Conservation (phyloP, 2,113 vertebrate genomes). For the Athene noctua region DNA sequence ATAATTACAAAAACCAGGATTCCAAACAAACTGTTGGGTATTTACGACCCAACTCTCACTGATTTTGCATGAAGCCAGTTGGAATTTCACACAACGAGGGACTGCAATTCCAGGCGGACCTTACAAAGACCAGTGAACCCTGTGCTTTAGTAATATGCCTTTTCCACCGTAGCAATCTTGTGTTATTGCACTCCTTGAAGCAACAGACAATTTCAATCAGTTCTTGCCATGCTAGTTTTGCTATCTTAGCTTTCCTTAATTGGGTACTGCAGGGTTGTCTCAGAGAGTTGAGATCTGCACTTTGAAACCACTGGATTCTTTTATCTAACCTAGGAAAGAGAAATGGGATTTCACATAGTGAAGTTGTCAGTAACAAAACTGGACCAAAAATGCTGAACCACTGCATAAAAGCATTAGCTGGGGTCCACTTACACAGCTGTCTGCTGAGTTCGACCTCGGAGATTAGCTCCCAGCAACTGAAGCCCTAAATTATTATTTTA, state of each 20-base stretch:
- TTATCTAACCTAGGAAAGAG: background rate
- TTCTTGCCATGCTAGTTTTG: background rate
- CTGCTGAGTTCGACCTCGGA: background rate
- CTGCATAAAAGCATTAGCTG: background rate
- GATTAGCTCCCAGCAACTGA: background rate
- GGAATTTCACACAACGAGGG: background rate
- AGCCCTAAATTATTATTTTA: constrained; percentile 5
- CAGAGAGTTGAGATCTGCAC: background rate
- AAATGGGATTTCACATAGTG: constrained; percentile 6
- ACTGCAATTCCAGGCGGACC: background rate
- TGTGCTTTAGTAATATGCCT: background rate
- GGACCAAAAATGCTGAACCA: background rate
- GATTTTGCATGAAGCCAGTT: background rate
- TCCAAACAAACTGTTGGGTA: background rate
- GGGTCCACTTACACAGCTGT: background rate
- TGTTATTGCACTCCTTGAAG: background rate
- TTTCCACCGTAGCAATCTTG: background rate
- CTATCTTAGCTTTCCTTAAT: background rate
- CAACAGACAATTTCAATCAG: background rate
- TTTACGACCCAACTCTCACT: background rate
- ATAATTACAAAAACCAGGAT: background rate
- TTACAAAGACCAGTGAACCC: background rate
- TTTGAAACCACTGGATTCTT: background rate
- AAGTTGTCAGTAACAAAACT: background rate
- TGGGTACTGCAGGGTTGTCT: background rate